Conservation (phyloP, 1,140 invertebrate species). For the Odontomachus brunneus region DNA sequence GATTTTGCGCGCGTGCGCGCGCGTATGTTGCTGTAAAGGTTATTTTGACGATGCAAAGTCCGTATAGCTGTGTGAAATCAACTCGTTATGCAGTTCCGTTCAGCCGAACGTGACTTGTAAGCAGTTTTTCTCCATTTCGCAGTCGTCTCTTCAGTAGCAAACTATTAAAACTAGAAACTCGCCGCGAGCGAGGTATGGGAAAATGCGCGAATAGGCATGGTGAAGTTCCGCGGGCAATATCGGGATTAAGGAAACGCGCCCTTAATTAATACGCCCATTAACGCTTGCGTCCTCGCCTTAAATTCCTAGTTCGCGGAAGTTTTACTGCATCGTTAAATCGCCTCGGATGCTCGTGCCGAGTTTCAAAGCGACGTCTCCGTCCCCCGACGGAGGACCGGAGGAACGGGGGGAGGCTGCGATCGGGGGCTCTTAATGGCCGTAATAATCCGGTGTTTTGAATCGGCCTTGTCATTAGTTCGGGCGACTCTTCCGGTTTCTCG, state of each 20-base stretch:
- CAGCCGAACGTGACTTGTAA: not conserved
- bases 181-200: not conserved
- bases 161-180: not conserved
- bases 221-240: constrained; percentile 28
- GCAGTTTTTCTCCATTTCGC: not conserved
- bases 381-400: not conserved
- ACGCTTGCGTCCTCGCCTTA: constrained; percentile 46
- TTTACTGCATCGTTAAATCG: constrained; percentile 63
- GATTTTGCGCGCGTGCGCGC: not conserved
- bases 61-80: not conserved
- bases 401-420: constrained; percentile 38
- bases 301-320: constrained; percentile 42
- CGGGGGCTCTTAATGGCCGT: constrained; percentile 64
- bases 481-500: constrained; percentile 55
- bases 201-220: constrained; percentile 14
- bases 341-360: constrained; percentile 34
- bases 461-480: constrained; percentile 67
- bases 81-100: too few relatives aligned
- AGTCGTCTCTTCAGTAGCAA: not conserved
- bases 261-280: constrained; percentile 60
- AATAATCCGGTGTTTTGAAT: constrained; percentile 68
- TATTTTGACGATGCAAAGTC: constrained; percentile 5
- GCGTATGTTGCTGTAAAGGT: not conserved
- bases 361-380: constrained; percentile 48
- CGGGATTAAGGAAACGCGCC: constrained; percentile 38